phyloP scores from a whole-genome alignment of 1,140 invertebrate species.

The Pseudomyrmex cubaensis region DNA sequence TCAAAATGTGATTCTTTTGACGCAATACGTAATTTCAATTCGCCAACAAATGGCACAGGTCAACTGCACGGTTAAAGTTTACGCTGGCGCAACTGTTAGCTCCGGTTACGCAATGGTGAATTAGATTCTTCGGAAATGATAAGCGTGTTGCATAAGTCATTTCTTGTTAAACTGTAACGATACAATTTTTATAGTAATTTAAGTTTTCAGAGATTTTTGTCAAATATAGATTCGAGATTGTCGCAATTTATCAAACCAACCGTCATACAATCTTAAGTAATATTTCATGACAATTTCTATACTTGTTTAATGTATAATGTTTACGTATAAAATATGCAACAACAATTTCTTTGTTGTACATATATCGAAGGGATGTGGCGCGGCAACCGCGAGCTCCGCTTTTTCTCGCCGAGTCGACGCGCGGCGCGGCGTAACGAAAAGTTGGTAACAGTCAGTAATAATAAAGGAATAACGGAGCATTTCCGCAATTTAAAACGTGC shows the following conservation, averaged over 20 bases:
- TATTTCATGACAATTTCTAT: background rate
- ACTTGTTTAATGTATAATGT: background rate
- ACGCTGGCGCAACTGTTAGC: conserved; percentile 6
- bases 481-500: conserved; percentile 56
- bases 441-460: conserved; percentile 50
- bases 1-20: background rate
- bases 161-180: conserved; percentile 15
- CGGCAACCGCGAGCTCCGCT: conserved; percentile 28
- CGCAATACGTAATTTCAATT: background rate
- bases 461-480: conserved; percentile 59
- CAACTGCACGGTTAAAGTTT: conserved; percentile 5
- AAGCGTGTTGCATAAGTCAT: conserved; percentile 44
- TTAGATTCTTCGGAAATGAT: conserved; percentile 38
- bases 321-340: background rate
- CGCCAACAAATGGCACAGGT: conserved; percentile 9
- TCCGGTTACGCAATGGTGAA: conserved; percentile 23
- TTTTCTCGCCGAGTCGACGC: conserved; percentile 45
- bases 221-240: background rate
- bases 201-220: background rate
- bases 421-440: conserved; percentile 41
- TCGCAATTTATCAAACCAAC: background rate
- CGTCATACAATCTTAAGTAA: background rate
- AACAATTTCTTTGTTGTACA: background rate
- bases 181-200: conserved; percentile 24
- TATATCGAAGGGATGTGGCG: background rate